Evolutionary conservation across 1,140 invertebrate genomes (phyloP), one percentile per base, ranked within the genome.

Genomic region (Berghia stephanieae): DNA sequence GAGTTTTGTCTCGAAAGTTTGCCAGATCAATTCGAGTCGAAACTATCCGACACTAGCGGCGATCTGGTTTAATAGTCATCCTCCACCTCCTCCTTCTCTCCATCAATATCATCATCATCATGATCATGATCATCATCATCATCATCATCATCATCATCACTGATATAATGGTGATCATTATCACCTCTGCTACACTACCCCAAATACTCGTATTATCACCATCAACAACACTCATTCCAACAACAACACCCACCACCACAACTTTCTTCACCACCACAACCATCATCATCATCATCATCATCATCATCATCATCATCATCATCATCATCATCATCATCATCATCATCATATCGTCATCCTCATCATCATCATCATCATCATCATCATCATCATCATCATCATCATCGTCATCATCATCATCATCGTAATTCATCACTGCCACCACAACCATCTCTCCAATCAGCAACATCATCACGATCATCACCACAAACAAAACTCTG

Each of bases 171-270:
- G 42, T 66, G 8, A 75, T 46, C 43, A 78, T 63, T 67, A 66
- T 67, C 27, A 73, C 79, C 43, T 27, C 68, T 31, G 40, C 24
- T 38, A 66, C 40, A 31, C 34, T 27, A 16, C n/a, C n/a, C n/a
- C n/a, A n/a, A n/a, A n/a, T 68, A 75, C 71, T 80, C 75, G 1
- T n/a, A 66, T 66, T n/a, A 66, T 66, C 60, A 66, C 5, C 60
- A 27, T 66, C 21, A 31, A 31, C 60, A 66, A 36, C 3, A 27
- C 16, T 38, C 34, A 36, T 38, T 36, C 18, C 3, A 66, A 18
- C 60, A 36, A 13, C n/a, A 27, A 36, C 27, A 31, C 4, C 21
- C 34, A 36, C 60, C 31, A 36, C 27, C 34, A 36, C 24, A 66
- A 27, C 3, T 5, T 66, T 38, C 4, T n/a, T 21, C 13, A 18